Base-by-base conservation (phyloP, 2,888 invertebrate species). In the Eustalomyia histrio region DNA sequence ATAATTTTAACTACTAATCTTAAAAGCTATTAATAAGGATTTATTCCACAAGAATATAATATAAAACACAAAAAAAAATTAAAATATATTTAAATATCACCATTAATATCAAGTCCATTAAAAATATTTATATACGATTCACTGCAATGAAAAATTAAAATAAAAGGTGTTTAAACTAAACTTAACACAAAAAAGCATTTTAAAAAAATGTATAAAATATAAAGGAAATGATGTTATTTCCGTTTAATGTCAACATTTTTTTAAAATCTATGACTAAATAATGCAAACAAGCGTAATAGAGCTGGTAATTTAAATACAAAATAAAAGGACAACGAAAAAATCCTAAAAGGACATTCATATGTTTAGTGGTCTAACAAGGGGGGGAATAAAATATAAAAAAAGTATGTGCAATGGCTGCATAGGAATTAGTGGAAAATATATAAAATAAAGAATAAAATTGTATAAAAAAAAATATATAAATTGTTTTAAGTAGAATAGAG, bases 231-330 rank as follows among this genome's bases (percentile, higher is more conserved):
- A 81, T 74, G 81, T 78, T 71, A 83, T 83, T 83, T 83, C 83
- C 83, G 82, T 79, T 79, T 21, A 55, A 76, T 80, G 83, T 80
- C 83, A 80, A 52, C 60, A 69, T 64, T 76, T 80, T 47, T 69
- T 80, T 79, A 58, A 83, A 83, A 83, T 83, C 82, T 83, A 83
- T 80, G 82, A 80, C 82, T 79, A 82, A 80, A 83, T 79, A 83
- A 82, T 83, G 83, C 82, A 83, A 82, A 83, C 76, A 81, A 74
- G 74, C 81, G 81, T 78, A 81, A 78, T 80, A 67, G n/a, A n/a
- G 72, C 24, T 58, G 73, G 67, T 58, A 80, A 72, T 80, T 76
- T 67, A 67, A 72, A 61, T 63, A 21, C n/a, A n/a, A 76, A 50
- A n/a, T n/a, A n/a, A 69, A 53, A 57, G 65, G 0, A 52, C 2